Conservation (phyloP, 1,140 invertebrate species). For the Trichonephila clavata region DNA sequence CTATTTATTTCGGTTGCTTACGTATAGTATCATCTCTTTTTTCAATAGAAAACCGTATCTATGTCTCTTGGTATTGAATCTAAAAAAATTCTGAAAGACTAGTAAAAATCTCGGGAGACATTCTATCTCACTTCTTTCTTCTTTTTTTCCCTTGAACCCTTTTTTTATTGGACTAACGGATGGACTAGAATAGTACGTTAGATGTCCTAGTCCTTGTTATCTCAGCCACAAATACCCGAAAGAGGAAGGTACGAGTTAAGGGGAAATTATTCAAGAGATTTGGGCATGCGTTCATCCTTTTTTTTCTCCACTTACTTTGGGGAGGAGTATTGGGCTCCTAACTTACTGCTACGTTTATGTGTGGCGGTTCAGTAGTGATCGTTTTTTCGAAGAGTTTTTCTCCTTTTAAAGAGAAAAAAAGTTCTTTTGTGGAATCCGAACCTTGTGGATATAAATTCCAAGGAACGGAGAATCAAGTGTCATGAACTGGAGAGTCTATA, state of each 20-base stretch:
- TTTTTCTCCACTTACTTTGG: background rate
- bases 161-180: conserved; percentile 41
- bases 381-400: conserved; percentile 32
- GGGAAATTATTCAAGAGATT: conserved; percentile 73
- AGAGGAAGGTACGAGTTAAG: conserved; percentile 69
- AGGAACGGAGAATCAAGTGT: background rate
- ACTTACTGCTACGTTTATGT: background rate
- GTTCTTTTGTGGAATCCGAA: background rate
- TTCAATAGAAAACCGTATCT: conserved; percentile 34
- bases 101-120: conserved; percentile 17
- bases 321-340: conserved; percentile 12
- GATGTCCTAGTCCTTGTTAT: conserved; percentile 67
- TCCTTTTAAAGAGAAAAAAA: background rate
- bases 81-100: conserved; percentile 15
- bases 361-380: background rate
- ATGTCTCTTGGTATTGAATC: conserved; percentile 5
- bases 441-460: conserved; percentile 1
- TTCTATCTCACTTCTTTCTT: conserved; percentile 26
- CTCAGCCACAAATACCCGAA: conserved; percentile 70
- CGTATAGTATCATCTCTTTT: background rate
- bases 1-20: conserved; percentile 40
- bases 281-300: conserved; percentile 59
- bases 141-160: conserved; percentile 37
- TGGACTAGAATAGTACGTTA: conserved; percentile 39
- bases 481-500: background rate